These are phyloP conservation scores for Euura saliciscinereae DNA, from an alignment of 1,140 invertebrate species.

Conservation along the genomic window DNA sequence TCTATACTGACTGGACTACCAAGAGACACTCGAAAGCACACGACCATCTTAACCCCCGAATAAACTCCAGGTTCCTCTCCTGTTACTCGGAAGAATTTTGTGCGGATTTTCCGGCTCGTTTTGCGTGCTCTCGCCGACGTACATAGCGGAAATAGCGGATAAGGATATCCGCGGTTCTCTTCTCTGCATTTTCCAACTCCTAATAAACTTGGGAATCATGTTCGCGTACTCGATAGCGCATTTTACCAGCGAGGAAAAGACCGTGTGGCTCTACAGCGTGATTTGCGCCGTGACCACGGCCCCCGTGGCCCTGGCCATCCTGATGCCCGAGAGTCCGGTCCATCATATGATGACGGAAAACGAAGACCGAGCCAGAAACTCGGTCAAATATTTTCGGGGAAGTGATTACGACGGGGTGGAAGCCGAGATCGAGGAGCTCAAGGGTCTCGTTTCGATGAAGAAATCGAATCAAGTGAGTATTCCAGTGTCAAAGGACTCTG, in stretches of 20 bases:
- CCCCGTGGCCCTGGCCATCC: constrained; percentile 50
- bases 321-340: constrained; percentile 75
- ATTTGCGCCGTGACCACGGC: constrained; percentile 65
- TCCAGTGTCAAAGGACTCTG: too few species aligned
- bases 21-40: not conserved
- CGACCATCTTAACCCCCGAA: not conserved
- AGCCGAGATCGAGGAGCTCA: constrained; percentile 58
- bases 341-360: constrained; percentile 35
- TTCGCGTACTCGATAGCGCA: constrained; percentile 71
- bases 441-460: constrained; percentile 62
- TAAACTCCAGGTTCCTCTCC: constrained; percentile 44
- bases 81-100: constrained; percentile 74
- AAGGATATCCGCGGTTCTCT: constrained; percentile 75
- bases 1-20: too few species aligned
- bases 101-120: constrained; percentile 73
- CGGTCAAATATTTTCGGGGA: constrained; percentile 70
- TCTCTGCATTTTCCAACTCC: constrained; percentile 76
- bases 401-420: constrained; percentile 63
- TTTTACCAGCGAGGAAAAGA: constrained; percentile 61
- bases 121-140: constrained; percentile 75
- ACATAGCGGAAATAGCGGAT: constrained; percentile 81
- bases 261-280: constrained; percentile 57
- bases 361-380: constrained; percentile 59
- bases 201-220: constrained; percentile 76
- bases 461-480: constrained; percentile 50